These are phyloP conservation scores for Drosophila lacteicornis DNA, from an alignment of 1,140 invertebrate genomes.

Conservation along the genomic window DNA sequence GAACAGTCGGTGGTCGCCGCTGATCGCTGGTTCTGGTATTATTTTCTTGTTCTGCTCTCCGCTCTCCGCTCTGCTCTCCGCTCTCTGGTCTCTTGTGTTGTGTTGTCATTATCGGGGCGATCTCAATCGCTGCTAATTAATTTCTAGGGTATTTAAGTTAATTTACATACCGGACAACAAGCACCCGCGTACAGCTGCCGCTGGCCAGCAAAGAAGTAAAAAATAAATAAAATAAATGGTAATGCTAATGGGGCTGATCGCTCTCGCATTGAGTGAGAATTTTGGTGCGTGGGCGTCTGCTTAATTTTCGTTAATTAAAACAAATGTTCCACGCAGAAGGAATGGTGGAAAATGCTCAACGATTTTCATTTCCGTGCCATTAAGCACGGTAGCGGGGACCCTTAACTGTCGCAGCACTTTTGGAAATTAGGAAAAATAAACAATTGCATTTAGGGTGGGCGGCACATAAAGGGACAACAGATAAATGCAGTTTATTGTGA, in stretches of 20 bases:
- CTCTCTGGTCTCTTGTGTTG: constrained; percentile 6
- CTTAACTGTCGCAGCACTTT: constrained; percentile 44
- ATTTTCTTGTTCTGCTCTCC: constrained; percentile 5
- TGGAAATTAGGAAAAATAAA: constrained; percentile 20
- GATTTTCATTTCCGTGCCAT: constrained; percentile 75
- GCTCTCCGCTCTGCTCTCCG: neutral
- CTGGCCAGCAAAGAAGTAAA: neutral
- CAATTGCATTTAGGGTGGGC: constrained; percentile 36
- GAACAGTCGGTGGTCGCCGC: constrained; percentile 70
- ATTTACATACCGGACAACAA: constrained; percentile 78
- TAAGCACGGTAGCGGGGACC: constrained; percentile 51
- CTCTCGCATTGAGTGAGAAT: constrained; percentile 7
- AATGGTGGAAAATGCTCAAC: constrained; percentile 54
- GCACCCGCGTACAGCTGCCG: constrained; percentile 62
- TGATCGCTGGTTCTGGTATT: constrained; percentile 2
- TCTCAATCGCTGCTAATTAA: constrained; percentile 83
- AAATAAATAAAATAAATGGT: constrained; percentile 7
- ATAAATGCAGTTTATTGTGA: neutral
- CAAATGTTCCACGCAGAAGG: constrained; percentile 52
- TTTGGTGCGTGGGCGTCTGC: constrained; percentile 25
- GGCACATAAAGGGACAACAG: neutral
- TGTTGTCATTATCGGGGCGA: constrained; percentile 71
- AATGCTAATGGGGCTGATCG: constrained; percentile 5
- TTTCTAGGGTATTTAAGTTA: constrained; percentile 83
- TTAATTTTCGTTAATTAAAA: constrained; percentile 81